Evolutionary conservation across 2,113 vertebrate species (phyloP), one percentile per base, ranked within the genome.

Genomic region (Cheirogaleus medius): DNA sequence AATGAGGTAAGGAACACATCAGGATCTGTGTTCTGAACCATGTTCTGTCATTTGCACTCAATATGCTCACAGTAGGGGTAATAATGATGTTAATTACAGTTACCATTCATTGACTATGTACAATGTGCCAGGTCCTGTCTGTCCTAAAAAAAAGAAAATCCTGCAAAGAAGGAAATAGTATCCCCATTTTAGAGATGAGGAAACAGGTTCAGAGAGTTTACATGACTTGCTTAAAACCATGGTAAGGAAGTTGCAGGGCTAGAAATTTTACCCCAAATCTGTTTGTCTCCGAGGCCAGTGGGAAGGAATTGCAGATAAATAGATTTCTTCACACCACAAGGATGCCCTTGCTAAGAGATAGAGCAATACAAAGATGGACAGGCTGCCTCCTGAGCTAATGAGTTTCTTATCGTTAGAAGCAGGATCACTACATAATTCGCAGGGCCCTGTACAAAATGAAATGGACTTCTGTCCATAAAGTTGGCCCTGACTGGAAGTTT

Each of bases 311-410:
- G 3, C 17, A 91, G 74, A 91, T 69, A 66, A 91, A 91, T 56
- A 86, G 64, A 93, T 87, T 97, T 94, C 64, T 90, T 94, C 34
- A 60, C 39, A 94, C 32, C 27, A 17, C 81, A 97, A 96, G 29
- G 44, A 88, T 71, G 69, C 27, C 23, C n/a, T 96, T n/a, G 21
- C 87, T 90, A 92, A 76, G 52, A 96, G 86, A 93, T 37, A 85
- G 74, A 81, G 39, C 8, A 47, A 18, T 60, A 13, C 60, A 87
- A 49, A 76, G 23, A 58, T 86, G 85, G 81, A 95, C 92, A 47
- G 29, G 47, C 37, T 97, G 58, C 29, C 54, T 86, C 23, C 78
- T 71, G 78, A 91, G 68, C 27, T 82, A 90, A 91, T 39, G 64
- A 94, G 92, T 58, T 90, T 93, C 81, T 92, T 71, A 56, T 90